Evolutionary conservation across 2,888 invertebrate genomes (phyloP), one percentile per base, ranked within the genome.

Genomic region (Ectobius pallidus): DNA sequence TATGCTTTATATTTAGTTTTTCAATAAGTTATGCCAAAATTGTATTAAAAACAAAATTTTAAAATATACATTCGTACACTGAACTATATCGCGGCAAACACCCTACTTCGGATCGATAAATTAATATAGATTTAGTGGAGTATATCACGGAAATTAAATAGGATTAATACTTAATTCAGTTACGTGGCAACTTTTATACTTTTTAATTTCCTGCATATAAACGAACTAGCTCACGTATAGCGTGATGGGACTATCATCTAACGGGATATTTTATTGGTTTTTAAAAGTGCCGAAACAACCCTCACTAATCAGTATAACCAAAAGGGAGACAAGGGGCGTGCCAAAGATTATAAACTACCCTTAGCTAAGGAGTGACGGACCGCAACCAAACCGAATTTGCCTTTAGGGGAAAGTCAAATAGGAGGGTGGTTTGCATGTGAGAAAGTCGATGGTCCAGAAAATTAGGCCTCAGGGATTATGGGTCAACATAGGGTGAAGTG

Each of bases 351-450:
- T 20, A 58, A n/a, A 58, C 58, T 30, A 58, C 70, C 61, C 30
- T 39, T 2, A 30, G 22, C 61, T 44, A 22, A 44, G 20, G 44
- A 58, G 61, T 70, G 55, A 14, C 62, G 44, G 61, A 70, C 70
- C 70, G 70, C 61, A 62, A 70, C 70, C 61, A 70, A 68, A 58
- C 44, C 70, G 44, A 44, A 49, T 68, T 68, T 68, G 22, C 46
- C 6, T n/a, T 7, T 32, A 16, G 22, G 55, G 39, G 42, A 34
- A 34, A n/a, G 68, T n/a, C 18, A 30, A 22, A 18, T 7, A 18
- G 20, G 18, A 2, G 30, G 32, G 70, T 34, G 63, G 65, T 22
- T 46, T 20, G 20, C 25, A 30, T 46, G 65, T 39, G 39, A 62
- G 39, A 62, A 39, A 62, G 62, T 62, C 62, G 39, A 62, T 39